Conservation (phyloP, 2,113 vertebrate genomes). For the Tenrec ecaudatus region DNA sequence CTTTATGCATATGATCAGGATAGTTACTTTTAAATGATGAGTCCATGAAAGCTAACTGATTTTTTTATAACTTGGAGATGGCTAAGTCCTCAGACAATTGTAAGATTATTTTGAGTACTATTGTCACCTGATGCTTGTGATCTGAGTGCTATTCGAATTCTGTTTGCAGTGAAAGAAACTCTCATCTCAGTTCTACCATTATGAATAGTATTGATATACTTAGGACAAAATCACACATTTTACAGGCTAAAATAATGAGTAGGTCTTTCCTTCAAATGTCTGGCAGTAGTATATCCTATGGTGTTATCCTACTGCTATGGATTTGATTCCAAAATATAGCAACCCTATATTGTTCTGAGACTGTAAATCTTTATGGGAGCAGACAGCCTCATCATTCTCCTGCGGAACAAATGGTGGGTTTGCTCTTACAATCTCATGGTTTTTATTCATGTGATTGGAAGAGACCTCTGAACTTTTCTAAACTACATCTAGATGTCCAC, state of each 20-base stretch:
- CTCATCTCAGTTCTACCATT: slow-evolving; percentile 34
- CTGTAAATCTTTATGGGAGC: no score
- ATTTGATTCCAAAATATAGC: neutral
- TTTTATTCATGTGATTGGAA: no score
- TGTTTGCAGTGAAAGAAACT: slow-evolving; percentile 34
- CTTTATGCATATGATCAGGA: slow-evolving; percentile 40
- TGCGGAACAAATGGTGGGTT: no score
- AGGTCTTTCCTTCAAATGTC: slow-evolving; percentile 55
- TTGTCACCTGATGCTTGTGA: slow-evolving; percentile 60
- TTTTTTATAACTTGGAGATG: slow-evolving; percentile 38
- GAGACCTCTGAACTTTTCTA: no score
- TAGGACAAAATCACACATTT: slow-evolving; percentile 23
- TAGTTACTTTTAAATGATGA: slow-evolving; percentile 29
- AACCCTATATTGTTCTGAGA: no score
- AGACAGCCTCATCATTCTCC: no score
- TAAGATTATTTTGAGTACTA: slow-evolving; percentile 59
- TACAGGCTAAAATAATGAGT: slow-evolving; percentile 38
- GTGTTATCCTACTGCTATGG: slow-evolving; percentile 17
- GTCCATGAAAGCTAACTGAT: slow-evolving; percentile 59
- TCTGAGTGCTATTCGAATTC: slow-evolving; percentile 66
- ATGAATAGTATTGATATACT: slow-evolving; percentile 29
- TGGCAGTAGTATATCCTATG: slow-evolving; percentile 17
- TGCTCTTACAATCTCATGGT: no score
- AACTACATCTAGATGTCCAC: no score
- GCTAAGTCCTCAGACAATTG: slow-evolving; percentile 43